These are phyloP conservation scores for Tragelaphus eurycerus DNA, from an alignment of 2,797 vertebrate genomes.

Conservation along the genomic window DNA sequence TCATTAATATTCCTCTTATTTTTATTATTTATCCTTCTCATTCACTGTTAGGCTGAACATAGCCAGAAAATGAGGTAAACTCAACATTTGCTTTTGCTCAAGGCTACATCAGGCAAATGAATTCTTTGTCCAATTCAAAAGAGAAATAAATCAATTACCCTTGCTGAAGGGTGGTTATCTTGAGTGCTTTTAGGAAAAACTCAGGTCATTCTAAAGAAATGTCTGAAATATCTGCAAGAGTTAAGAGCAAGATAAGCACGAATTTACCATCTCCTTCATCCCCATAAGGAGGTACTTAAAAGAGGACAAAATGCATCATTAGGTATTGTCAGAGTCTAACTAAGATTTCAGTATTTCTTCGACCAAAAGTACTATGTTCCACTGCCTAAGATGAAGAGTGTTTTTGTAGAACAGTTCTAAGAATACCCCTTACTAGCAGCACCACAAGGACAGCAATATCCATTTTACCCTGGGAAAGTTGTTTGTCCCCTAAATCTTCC, in stretches of 20 bases:
- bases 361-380: neutral
- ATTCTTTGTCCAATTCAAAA: neutral
- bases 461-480: neutral
- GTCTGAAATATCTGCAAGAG: neutral
- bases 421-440: neutral
- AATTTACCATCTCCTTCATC: conserved; percentile 40
- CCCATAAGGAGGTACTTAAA: neutral
- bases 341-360: conserved; percentile 24
- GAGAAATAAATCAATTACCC: conserved; percentile 57
- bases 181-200: conserved; percentile 39
- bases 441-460: neutral
- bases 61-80: conserved; percentile 46
- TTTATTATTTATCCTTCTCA: neutral
- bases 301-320: neutral
- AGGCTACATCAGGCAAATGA: conserved; percentile 41
- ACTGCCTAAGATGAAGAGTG: neutral
- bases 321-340: neutral
- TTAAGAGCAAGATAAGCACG: conserved; percentile 34
- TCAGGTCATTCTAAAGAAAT: neutral
- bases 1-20: neutral
- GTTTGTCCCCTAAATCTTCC: neutral
- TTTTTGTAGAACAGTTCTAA: neutral
- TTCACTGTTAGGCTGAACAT: neutral
- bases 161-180: conserved; percentile 15
- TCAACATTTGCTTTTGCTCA: conserved; percentile 40